Base-by-base conservation (phyloP, 2,797 vertebrate species). In the Ctenopoma kingsleyae region DNA sequence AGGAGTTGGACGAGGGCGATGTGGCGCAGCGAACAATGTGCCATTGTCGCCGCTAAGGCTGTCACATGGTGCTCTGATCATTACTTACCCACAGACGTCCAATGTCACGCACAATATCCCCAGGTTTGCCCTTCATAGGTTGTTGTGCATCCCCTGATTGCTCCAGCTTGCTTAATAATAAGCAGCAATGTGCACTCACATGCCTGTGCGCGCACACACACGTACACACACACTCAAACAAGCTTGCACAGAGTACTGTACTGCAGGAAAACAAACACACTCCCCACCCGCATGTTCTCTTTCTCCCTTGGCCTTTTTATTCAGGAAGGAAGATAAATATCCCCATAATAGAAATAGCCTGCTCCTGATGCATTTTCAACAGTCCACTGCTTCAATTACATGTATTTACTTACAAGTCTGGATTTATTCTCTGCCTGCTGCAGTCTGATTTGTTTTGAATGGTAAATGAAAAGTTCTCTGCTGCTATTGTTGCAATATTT, bases 381-480 rank as follows among this genome's bases (percentile, higher is more conserved):
- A 93, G 90, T 92, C 89, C 90, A 82, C 87, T 88, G 93, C 92
- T 90, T 91, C 87, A 90, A 86, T 93, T 93, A 90, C 89, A 91
- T 73, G 85, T 92, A 93, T 94, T 94, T 93, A 93, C 92, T 91
- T 89, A 93, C 90, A 90, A 89, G 88, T 91, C 84, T 78, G 87
- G 84, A 93, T 93, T 92, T 89, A 91, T 94, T 88, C 87, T 85
- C 88, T 86, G 78, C 80, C 87, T 35, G 66, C 79, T 59, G 84
- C 87, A 64, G 90, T 89, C 86, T 65, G 79, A 91, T 90, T 91
- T 90, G 86, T 91, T 92, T 82, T 83, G 82, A 87, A 85, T 81
- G 84, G 86, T 67, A 87, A 92, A 90, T 89, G 85, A 89, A 89
- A 92, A 89, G 89, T 85, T 91, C 83, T 80, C 63, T 16, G 57